Base-by-base conservation (phyloP, 2,888 invertebrate genomes). In the Calephelis perditalis region DNA sequence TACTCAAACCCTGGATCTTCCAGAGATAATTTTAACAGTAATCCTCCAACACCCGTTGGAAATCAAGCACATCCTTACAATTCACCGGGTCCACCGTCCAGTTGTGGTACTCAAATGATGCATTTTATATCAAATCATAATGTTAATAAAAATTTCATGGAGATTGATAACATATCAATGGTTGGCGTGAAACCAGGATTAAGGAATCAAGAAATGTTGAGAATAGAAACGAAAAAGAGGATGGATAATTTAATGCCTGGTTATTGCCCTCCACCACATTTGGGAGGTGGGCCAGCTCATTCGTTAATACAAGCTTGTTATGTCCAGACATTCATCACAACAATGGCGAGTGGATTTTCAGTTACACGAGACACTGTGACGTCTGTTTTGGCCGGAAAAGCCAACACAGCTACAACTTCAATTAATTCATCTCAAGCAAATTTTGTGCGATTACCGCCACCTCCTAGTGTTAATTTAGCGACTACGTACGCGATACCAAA, bases 281-380 rank as follows among this genome's bases (percentile, higher is more conserved):
- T 90, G 65, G 90, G 90, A 8, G 87, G 88, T 0, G 89, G 89
- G 0, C 89, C 90, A 0, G 84, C 89, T 0, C 86, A 84, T 67
- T 84, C 88, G 0, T 68, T 87, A 46, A 79, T 87, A 64, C 88
- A 86, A 67, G 76, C 89, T 2, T 86, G 86, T 70, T 88, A 89
- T 61, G 81, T 88, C 3, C 91, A 90, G 68, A 83, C 86, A 0
- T 82, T 79, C 66, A 85, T 91, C 0, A 86, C 86, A 2, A 91
- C 89, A 1, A 89, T 91, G 81, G 95, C 95, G 0, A 94, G 95
- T 73, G 94, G 95, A 8, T 93, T 95, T 75, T 95, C 95, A 0
- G 94, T 94, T 3, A 95, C 95, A 45, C 92, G 96, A 68, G 96
- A 96, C 75, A 96, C 96, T 0, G 95, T 96, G 26, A 96, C 96